Evolutionary conservation across 1,140 invertebrate genomes (phyloP).

Genomic region (Polypedilum vanderplanki): DNA sequence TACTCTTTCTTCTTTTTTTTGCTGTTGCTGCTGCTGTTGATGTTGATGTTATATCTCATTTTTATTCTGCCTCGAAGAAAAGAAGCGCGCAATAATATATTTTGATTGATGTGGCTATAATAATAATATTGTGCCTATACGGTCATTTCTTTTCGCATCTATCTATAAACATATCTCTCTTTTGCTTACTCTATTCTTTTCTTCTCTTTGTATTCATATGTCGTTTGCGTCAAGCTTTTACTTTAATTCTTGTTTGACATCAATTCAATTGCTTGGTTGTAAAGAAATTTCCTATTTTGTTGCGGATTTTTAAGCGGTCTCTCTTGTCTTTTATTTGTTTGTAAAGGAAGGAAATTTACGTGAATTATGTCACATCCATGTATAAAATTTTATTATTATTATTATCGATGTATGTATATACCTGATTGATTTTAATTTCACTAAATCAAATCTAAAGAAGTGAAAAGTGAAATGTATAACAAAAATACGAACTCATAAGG

Average conservation of each 20-base stretch:
- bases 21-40: no score
- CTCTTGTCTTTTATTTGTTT: background rate
- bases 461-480: no score
- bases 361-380: background rate
- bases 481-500: no score
- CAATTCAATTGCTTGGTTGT: background rate
- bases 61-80: background rate
- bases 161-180: no score
- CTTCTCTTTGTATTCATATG: constrained; percentile 2
- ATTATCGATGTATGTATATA: no score
- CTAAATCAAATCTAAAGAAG: no score
- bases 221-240: constrained; percentile 5
- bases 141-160: background rate
- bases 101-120: constrained; percentile 11
- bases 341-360: background rate
- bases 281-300: constrained; percentile 7
- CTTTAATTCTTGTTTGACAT: background rate
- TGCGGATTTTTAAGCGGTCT: background rate
- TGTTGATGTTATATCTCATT: no score
- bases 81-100: background rate
- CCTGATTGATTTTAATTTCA: no score
- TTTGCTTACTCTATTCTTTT: background rate
- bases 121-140: background rate
- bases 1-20: no score
- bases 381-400: background rate